Conservation (phyloP, 1,140 invertebrate genomes). For the Ptiloglossa arizonensis region DNA sequence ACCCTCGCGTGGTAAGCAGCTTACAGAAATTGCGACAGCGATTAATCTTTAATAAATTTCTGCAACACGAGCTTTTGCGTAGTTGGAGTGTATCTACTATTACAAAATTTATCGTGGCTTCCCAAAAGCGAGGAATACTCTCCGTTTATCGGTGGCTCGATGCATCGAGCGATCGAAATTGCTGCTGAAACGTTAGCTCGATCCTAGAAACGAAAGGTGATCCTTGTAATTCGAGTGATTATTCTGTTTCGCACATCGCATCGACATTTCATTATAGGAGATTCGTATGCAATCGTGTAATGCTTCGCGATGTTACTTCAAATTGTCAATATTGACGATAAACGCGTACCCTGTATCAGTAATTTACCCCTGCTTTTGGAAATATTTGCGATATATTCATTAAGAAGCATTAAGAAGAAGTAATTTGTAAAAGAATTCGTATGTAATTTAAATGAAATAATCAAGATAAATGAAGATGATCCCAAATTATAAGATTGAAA, state of each 20-base stretch:
- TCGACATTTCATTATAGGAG: background rate
- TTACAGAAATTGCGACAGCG: slow-evolving; percentile 12
- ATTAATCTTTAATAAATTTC: slow-evolving; percentile 51
- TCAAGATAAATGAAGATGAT: too few relatives aligned
- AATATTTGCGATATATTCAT: too few relatives aligned
- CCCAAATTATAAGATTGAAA: too few relatives aligned
- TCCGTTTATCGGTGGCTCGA: background rate
- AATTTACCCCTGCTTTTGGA: too few relatives aligned
- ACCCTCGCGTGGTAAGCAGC: background rate
- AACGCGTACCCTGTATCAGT: background rate
- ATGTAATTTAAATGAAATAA: too few relatives aligned
- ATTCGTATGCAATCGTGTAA: background rate
- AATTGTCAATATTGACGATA: too few relatives aligned
- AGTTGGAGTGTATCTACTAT: slow-evolving; percentile 20
- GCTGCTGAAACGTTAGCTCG: background rate
- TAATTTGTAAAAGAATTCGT: too few relatives aligned
- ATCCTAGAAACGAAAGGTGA: background rate
- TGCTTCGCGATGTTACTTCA: background rate
- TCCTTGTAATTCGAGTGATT: background rate
- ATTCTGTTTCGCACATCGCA: background rate
- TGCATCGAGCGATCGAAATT: background rate
- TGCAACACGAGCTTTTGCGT: slow-evolving; percentile 4
- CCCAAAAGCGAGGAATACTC: background rate
- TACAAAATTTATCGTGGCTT: slow-evolving; percentile 47
- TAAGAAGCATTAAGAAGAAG: too few relatives aligned